These are phyloP conservation scores for Diloba caeruleocephala DNA, from an alignment of 2,888 invertebrate species.

Conservation along the genomic window DNA sequence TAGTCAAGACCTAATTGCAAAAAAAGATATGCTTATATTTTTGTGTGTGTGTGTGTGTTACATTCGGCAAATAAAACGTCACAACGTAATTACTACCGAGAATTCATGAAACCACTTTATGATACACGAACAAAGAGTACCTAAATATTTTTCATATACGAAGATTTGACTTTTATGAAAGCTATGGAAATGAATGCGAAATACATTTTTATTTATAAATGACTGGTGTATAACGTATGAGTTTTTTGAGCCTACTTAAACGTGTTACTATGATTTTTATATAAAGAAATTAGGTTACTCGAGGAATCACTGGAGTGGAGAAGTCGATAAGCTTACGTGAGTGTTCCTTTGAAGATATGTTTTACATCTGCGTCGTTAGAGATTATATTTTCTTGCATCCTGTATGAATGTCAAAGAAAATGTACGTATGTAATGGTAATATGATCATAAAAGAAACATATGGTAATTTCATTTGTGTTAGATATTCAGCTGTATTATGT, in stretches of 20 bases:
- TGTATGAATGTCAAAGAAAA: conserved; percentile 18
- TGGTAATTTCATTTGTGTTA: background rate
- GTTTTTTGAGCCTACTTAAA: conserved; percentile 13
- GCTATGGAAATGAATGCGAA: background rate
- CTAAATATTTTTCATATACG: background rate
- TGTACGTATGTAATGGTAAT: background rate
- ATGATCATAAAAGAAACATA: too few relatives aligned
- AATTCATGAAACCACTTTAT: background rate
- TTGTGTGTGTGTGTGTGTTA: too few relatives aligned
- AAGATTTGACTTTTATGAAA: background rate
- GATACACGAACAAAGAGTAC: background rate
- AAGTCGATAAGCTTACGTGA: conserved; percentile 53
- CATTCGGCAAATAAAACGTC: too few relatives aligned
- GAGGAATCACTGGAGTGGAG: conserved; percentile 41
- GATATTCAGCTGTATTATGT: too few relatives aligned
- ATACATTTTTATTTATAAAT: conserved; percentile 11
- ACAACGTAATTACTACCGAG: background rate
- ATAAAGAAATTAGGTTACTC: conserved; percentile 52
- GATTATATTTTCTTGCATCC: conserved; percentile 34
- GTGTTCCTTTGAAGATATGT: conserved; percentile 52
- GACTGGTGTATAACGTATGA: background rate
- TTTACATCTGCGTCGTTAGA: conserved; percentile 36
- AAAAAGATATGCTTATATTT: too few relatives aligned
- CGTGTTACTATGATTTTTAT: conserved; percentile 38
- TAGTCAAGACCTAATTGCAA: too few relatives aligned